Evolutionary conservation across 2,888 invertebrate genomes (phyloP), one percentile per base, ranked within the genome.

Genomic region (Drosophila cognata): DNA sequence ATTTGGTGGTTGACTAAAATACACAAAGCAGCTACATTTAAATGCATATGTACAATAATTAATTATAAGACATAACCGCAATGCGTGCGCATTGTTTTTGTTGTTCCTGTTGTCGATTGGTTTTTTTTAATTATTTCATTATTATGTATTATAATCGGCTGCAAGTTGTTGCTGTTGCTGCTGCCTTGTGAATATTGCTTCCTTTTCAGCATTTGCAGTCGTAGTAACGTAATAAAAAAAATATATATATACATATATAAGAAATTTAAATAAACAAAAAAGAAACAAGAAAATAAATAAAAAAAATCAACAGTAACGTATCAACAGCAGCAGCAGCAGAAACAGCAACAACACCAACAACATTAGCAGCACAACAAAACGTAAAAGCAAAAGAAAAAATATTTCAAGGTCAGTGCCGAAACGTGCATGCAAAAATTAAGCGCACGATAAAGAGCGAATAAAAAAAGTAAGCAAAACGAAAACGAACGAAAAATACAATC

Each of bases 361-460:
- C 48, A 74, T 56, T 29, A 43, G 36, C 59, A 65, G 66, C 79
- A 79, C 21, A 82, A 74, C 77, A 85, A 82, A 80, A 79, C 69
- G 69, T 56, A 77, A 90, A 88, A 71, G 74, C 72, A 77, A 89
- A 89, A 80, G 77, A 82, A 85, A 87, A 89, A 82, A 56, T 28
- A 29, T 76, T 90, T 88, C 88, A 88, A 88, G 88, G 88, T 88
- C 91, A 90, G 79, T 76, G 80, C 89, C 88, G 76, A 88, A 88
- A 88, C 91, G 88, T 88, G 88, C 88, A 88, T 88, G 91, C 88
- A 88, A 88, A 88, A 88, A 87, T 87, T 88, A 87, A 87, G 89
- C 87, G 77, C 74, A 77, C 69, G 69, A 67, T 36, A 77, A 77
- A 84, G 74, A 76, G 77, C 74, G 72, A 73, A 74, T 75, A 74